Conservation (phyloP, 2,888 invertebrate genomes). For the Thymelicus lineola region DNA sequence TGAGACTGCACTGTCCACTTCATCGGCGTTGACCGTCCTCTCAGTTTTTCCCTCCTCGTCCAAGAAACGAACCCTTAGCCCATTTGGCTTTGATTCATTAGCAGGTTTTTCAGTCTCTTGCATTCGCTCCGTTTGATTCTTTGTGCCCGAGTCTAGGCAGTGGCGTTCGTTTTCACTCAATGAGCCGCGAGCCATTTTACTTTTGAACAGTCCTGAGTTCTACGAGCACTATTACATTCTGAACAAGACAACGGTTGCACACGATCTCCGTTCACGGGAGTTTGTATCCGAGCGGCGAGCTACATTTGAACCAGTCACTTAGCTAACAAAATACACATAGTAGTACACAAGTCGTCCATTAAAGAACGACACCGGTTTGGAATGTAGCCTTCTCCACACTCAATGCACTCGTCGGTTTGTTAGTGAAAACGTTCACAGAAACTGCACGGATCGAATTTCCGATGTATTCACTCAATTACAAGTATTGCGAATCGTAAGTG, state of each 20-base stretch:
- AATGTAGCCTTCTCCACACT: constrained; percentile 80
- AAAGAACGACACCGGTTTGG: constrained; percentile 82
- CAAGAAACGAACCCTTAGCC: constrained; percentile 77
- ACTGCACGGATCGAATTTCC: constrained; percentile 51
- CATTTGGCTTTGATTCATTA: constrained; percentile 65
- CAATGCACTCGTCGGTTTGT: constrained; percentile 70
- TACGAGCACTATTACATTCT: constrained; percentile 56
- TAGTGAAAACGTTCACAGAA: constrained; percentile 60
- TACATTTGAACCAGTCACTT: constrained; percentile 62
- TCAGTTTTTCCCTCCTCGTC: constrained; percentile 81
- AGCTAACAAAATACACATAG: constrained; percentile 72
- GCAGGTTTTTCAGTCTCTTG: constrained; percentile 70
- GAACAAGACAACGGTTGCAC: constrained; percentile 47
- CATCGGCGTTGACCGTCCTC: constrained; percentile 76
- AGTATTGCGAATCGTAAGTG: constrained; percentile 48
- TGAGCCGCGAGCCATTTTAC: constrained; percentile 78
- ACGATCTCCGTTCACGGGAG: constrained; percentile 49
- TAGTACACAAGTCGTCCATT: constrained; percentile 77
- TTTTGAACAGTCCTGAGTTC: constrained; percentile 48
- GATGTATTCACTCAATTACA: constrained; percentile 51
- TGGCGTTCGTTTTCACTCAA: constrained; percentile 78
- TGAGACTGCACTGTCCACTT: constrained; percentile 75
- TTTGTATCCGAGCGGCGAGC: constrained; percentile 51
- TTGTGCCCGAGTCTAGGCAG: constrained; percentile 68
- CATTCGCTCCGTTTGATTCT: constrained; percentile 68